Conservation (phyloP, 2,797 vertebrate species). For the Diplodus puntazzo region DNA sequence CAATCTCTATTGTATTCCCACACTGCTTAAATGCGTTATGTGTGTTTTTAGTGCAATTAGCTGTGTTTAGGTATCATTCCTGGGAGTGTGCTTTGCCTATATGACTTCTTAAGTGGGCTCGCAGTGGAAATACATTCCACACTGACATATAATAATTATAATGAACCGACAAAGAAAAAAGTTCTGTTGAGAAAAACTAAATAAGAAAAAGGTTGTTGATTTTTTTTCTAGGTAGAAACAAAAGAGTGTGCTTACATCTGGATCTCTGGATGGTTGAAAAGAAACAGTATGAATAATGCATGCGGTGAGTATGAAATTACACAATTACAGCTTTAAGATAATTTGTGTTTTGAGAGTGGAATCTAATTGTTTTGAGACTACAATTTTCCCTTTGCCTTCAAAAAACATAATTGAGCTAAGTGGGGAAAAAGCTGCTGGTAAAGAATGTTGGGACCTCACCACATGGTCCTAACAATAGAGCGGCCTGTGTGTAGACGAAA, state of each 20-base stretch:
- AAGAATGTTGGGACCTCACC: constrained; percentile 24
- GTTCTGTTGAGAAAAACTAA: constrained; percentile 46
- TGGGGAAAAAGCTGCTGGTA: constrained; percentile 42
- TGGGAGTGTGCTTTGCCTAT: constrained; percentile 65
- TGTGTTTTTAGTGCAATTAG: constrained; percentile 68
- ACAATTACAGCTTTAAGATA: constrained; percentile 70
- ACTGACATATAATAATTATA: constrained; percentile 64
- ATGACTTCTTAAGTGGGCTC: constrained; percentile 57
- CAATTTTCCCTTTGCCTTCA: constrained; percentile 56
- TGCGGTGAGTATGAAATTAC: constrained; percentile 51
- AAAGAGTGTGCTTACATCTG: constrained; percentile 43
- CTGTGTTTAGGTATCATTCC: constrained; percentile 67
- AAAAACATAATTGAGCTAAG: constrained; percentile 60
- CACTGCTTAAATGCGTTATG: constrained; percentile 59
- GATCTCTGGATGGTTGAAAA: constrained; percentile 45
- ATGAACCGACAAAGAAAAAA: constrained; percentile 55
- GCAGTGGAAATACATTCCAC: constrained; percentile 53
- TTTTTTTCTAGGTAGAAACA: constrained; percentile 23
- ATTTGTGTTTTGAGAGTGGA: constrained; percentile 55
- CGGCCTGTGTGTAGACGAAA: too few relatives aligned
- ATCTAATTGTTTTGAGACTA: constrained; percentile 65
- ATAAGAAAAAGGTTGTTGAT: constrained; percentile 3
- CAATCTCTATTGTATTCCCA: constrained; percentile 65
- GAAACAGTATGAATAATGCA: constrained; percentile 60
- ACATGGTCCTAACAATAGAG: too few relatives aligned